Percentiles rank a stretch among this genome's conserved stretches.
Evolutionary conservation across 2,797 vertebrate species (phyloP).

Genomic region (Hoplostethus atlanticus): DNA sequence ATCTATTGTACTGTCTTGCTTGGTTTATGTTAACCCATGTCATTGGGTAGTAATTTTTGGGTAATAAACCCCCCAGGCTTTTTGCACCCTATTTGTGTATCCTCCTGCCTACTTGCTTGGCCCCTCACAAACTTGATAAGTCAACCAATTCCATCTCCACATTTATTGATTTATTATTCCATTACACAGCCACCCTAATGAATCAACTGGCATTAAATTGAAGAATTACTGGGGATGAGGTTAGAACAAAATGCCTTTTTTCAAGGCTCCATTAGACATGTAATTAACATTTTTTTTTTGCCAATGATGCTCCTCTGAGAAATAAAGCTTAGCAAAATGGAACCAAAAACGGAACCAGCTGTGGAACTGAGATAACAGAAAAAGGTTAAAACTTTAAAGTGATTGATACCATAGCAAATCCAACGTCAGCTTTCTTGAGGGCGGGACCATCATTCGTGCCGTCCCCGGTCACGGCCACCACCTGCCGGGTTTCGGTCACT

Average conservation of each 20-base stretch:
- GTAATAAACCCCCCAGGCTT: no score
- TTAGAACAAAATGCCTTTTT: constrained; percentile 1
- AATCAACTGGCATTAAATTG: constrained; percentile 9
- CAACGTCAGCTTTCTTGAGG: constrained; percentile 97
- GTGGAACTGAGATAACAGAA: constrained; percentile 2
- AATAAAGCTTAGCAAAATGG: not conserved
- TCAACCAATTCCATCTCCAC: constrained; percentile 22
- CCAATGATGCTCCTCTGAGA: not conserved
- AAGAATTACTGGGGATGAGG: not conserved
- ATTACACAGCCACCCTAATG: constrained; percentile 18
- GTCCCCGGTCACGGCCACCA: constrained; percentile 97
- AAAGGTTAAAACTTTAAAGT: not conserved
- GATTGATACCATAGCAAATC: constrained; percentile 95
- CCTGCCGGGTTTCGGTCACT: constrained; percentile 91
- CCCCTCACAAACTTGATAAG: constrained; percentile 14
- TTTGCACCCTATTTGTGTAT: no score
- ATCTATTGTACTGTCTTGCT: no score
- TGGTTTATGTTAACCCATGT: no score
- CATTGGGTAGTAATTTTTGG: no score
- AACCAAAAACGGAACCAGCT: not conserved
- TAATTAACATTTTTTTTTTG: not conserved
- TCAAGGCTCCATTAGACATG: not conserved
- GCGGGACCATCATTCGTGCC: constrained; percentile 98
- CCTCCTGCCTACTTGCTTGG: no score
- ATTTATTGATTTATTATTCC: constrained; percentile 44